Conservation (phyloP, 2,888 invertebrate species). For the Apamea monoglypha region DNA sequence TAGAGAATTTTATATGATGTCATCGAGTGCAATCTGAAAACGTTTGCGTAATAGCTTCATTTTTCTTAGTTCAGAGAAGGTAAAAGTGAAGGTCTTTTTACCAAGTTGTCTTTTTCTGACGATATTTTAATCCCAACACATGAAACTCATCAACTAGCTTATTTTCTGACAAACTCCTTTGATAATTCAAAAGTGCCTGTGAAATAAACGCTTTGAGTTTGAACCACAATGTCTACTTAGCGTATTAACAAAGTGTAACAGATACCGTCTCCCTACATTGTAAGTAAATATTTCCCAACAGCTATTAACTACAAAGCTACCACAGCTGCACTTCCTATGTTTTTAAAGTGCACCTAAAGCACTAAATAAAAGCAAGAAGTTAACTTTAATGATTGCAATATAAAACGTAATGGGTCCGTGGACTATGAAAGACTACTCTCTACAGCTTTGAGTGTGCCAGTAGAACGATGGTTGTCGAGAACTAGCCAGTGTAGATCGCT, state of each 20-base stretch:
- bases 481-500: slow-evolving; percentile 35
- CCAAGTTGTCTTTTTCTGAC: too few species aligned
- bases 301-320: background rate
- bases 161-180: too few species aligned
- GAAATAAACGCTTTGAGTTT: too few species aligned
- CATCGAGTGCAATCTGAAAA: background rate
- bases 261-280: background rate
- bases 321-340: slow-evolving; percentile 1
- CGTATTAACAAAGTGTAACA: background rate
- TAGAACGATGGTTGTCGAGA: background rate
- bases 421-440: slow-evolving; percentile 19
- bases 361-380: slow-evolving; percentile 44
- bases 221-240: background rate
- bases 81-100: background rate
- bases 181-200: too few species aligned
- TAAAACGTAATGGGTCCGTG: slow-evolving; percentile 30
- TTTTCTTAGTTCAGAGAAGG: background rate
- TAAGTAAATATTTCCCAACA: background rate
- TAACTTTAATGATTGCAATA: slow-evolving; percentile 37
- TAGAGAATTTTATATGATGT: background rate
- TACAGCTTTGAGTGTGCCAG: slow-evolving; percentile 10
- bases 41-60: background rate
- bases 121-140: background rate
- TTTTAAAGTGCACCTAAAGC: slow-evolving; percentile 26
- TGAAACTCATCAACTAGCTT: too few species aligned